Evolutionary conservation across 2,797 vertebrate genomes (phyloP), one percentile per base, ranked within the genome.

Genomic region (Thunnus albacares): DNA sequence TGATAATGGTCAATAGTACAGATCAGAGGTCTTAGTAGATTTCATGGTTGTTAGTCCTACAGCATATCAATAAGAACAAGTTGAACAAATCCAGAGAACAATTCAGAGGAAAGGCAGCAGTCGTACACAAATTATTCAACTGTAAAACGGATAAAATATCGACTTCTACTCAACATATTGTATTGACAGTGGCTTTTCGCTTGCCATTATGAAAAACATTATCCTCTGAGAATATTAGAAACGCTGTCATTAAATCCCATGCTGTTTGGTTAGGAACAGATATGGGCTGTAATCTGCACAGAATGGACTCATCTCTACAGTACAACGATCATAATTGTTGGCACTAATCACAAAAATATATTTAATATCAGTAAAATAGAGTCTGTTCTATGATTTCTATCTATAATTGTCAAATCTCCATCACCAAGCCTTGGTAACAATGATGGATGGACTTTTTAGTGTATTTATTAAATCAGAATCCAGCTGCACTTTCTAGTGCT

Each of bases 1-100:
- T 92, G 92, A 93, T 94, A 92, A 91, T 92, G 93, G 93, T 94
- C 94, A 94, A 95, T 94, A 93, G 91, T 83, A 91, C 83, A 93
- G 93, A 93, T 93, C 93, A 93, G 92, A 94, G 93, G 92, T 94
- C 94, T 90, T 86, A 61, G 90, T 87, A 87, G 81, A 93, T 91
- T 89, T 89, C 83, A 91, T 87, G 85, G 90, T 90, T 93, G 90
- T 90, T 92, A 93, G 92, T 92, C 89, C 82, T 82, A 91, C 84
- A 89, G 89, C 87, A 92, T 91, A 92, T 93, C 91, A 92, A 93
- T 91, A 90, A 87, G 90, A 85, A 86, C 82, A 89, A 93, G 88
- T 91, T 90, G 87, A 89, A 90, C 91, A 93, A 90, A 91, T 91
- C 82, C 86, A 56, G 70, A 87, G 74, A 88, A 89, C 77, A 90